These are phyloP conservation scores for Corapipo altera DNA, from an alignment of 2,113 vertebrate genomes.

Conservation along the genomic window DNA sequence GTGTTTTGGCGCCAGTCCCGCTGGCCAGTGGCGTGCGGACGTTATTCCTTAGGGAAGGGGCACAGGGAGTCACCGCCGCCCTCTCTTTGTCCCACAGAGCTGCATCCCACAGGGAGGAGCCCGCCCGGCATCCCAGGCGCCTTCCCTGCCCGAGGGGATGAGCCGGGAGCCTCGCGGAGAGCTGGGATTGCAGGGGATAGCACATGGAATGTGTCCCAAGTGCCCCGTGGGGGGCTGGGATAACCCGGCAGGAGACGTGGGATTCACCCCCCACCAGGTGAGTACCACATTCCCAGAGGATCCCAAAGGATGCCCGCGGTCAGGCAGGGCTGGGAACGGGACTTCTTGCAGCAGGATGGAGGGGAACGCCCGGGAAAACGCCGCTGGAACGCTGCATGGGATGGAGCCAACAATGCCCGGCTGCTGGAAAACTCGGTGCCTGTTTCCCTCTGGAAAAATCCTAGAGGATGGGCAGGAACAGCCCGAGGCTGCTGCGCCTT, in stretches of 20 bases:
- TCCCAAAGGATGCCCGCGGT: rapidly evolving
- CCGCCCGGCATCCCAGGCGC: rapidly evolving
- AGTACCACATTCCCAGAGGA: neutral
- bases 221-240: neutral
- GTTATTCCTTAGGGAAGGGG: neutral
- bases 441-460: neutral
- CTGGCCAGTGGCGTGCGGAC: neutral
- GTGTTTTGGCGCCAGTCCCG: rapidly evolving
- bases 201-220: rapidly evolving
- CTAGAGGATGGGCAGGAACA: neutral
- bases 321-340: rapidly evolving
- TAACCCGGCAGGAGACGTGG: rapidly evolving
- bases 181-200: no score
- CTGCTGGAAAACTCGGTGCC: neutral
- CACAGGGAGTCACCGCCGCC: rapidly evolving
- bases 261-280: rapidly evolving
- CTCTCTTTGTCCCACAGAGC: neutral
- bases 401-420: rapidly evolving
- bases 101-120: rapidly evolving
- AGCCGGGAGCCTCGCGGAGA: neutral
- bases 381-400: rapidly evolving
- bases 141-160: rapidly evolving
- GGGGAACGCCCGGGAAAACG: rapidly evolving
- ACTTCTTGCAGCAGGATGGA: neutral
- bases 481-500: neutral